Percentiles rank a stretch among this genome's conserved stretches.
phyloP scores from a whole-genome alignment of 53 echinoderm and acorn worm species.

The Temnopleurus reevesii region DNA sequence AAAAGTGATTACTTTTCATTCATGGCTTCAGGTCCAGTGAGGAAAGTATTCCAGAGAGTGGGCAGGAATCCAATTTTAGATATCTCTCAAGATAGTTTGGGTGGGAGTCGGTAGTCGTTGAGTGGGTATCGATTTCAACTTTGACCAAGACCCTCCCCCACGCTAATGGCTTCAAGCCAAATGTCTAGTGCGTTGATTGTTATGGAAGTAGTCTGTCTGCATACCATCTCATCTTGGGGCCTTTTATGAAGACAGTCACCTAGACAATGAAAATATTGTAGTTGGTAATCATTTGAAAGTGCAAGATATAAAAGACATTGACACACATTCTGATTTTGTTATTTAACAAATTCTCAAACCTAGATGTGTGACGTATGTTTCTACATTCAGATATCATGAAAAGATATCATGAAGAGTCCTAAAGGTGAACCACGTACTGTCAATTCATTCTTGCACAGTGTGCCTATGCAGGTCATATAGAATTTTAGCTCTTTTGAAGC shows the following conservation, averaged over 20 bases:
- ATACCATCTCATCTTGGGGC: not conserved
- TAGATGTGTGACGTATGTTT: too few species aligned
- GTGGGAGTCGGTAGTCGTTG: not conserved
- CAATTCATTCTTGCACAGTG: too few species aligned
- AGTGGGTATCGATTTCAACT: not conserved
- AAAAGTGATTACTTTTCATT: slow-evolving; percentile 6
- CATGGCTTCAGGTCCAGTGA: not conserved
- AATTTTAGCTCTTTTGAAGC: too few species aligned
- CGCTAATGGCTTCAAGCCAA: not conserved
- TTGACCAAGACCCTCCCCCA: not conserved
- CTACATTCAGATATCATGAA: too few species aligned
- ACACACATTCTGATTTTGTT: too few species aligned
- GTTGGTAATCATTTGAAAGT: not conserved
- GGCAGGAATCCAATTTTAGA: slow-evolving; percentile 11
- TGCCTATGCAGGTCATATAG: too few species aligned
- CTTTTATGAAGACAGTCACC: not conserved
- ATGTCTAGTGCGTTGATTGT: not conserved
- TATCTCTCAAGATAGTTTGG: not conserved
- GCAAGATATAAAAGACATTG: not conserved
- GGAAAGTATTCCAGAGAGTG: not conserved
- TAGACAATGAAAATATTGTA: not conserved
- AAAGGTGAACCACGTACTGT: too few species aligned
- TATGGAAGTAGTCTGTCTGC: not conserved
- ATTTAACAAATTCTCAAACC: too few species aligned
- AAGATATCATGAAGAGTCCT: too few species aligned